Evolutionary conservation across 2,797 vertebrate genomes (phyloP), one percentile per base, ranked within the genome.

Genomic region (Anomalospiza imberbis): DNA sequence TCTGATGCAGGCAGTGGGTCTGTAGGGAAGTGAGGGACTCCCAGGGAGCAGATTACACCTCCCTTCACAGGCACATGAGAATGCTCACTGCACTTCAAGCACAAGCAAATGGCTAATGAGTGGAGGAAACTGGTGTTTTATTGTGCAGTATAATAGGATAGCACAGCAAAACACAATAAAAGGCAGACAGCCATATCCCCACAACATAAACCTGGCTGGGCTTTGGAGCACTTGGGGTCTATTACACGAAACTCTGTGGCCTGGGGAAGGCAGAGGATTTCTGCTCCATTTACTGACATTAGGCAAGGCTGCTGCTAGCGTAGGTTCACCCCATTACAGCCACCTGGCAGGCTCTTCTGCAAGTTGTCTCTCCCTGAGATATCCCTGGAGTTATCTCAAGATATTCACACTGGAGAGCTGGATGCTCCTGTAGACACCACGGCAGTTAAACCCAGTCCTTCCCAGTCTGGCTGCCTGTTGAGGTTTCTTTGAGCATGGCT

Each of bases 81-180:
- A 58, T 0, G 1, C 55, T 85, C 94, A 63, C 53, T 7, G 54
- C 1, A 2, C 75, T 91, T 87, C 78, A 55, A 73, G 86, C 78
- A 19, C 72, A 47, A 54, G 86, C 82, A 92, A 94, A 91, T 25
- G 68, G 91, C 89, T 94, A 94, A 95, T 57, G 75, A 95, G 91
- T 86, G 76, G 45, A 88, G 76, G 88, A 89, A 91, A 89, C 84
- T 31, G 44, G 65, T 4, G 45, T 91, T 94, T 95, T 93, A 93
- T 94, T 94, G 94, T 89, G 60, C 91, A 81, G 75, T 70, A 85
- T 85, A 91, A 85, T 5, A 53, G 91, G 63, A 85, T 26, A 81
- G 62, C 78, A 50, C 66, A 92, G 88, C 32, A 60, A 94, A 96
- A 78, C 68, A 88, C 88, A 95, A 91, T 93, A 91, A 85, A 93